phyloP scores from a whole-genome alignment of 2,888 invertebrate species.

The Dryobotodes eremita region DNA sequence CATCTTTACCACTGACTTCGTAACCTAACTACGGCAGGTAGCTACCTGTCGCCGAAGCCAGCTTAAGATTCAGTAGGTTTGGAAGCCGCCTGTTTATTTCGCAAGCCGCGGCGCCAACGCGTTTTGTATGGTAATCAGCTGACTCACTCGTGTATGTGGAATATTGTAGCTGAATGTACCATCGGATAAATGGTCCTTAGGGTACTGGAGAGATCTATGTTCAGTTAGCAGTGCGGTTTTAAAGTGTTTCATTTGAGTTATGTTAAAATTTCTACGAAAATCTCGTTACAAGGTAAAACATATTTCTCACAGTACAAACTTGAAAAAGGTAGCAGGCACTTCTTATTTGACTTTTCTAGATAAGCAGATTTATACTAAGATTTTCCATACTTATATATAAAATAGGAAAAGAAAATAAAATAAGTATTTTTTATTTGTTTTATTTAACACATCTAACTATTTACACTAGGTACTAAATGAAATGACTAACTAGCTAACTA shows the following conservation, averaged over 20 bases:
- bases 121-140: constrained; percentile 65
- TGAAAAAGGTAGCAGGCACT: background rate
- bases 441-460: too few species aligned
- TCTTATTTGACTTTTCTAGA: background rate
- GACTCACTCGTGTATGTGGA: constrained; percentile 27
- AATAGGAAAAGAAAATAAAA: background rate
- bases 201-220: constrained; percentile 29
- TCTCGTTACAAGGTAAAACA: background rate
- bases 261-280: too few species aligned
- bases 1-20: constrained; percentile 34
- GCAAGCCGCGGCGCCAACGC: constrained; percentile 41
- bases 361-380: background rate
- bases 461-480: too few species aligned
- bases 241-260: constrained; percentile 8
- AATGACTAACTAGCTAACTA: too few species aligned
- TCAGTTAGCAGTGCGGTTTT: background rate
- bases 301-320: background rate
- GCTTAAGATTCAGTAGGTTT: constrained; percentile 53
- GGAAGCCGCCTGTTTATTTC: constrained; percentile 53
- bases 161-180: constrained; percentile 24
- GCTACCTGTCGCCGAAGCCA: constrained; percentile 24
- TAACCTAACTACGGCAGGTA: constrained; percentile 29
- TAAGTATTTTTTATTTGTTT: too few species aligned
- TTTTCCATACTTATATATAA: background rate
- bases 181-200: constrained; percentile 30